Percentiles rank a stretch among this genome's conserved stretches.
These are phyloP conservation scores for Emesis furor DNA, from an alignment of 2,888 invertebrate species.

Conservation along the genomic window DNA sequence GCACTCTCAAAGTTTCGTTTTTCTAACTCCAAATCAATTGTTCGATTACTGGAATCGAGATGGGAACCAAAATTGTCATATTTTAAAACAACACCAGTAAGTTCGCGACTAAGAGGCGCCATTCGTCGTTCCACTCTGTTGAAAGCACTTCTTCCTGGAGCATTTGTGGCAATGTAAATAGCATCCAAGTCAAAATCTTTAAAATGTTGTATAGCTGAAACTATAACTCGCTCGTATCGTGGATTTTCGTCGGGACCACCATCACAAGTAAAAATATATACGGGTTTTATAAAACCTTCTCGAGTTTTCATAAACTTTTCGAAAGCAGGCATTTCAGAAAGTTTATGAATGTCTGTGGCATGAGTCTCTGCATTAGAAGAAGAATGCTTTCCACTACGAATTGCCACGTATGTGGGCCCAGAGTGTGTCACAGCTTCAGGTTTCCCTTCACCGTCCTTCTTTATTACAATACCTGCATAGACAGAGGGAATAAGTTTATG, in stretches of 20 bases:
- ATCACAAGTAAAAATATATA: not conserved
- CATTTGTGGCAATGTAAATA: conserved; percentile 49
- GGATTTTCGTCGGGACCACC: conserved; percentile 30
- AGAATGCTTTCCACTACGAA: conserved; percentile 26
- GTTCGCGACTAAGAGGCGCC: conserved; percentile 61
- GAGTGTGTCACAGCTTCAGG: conserved; percentile 48
- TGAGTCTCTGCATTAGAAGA: conserved; percentile 34
- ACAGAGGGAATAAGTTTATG: conserved; percentile 52
- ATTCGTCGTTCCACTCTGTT: conserved; percentile 61
- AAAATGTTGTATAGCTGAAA: conserved; percentile 62
- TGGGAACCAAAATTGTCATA: conserved; percentile 38
- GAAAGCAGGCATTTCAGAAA: conserved; percentile 39
- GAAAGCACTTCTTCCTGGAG: conserved; percentile 58
- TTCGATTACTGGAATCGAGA: conserved; percentile 42
- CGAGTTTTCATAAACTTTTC: conserved; percentile 29
- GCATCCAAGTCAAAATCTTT: conserved; percentile 70
- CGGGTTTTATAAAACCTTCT: conserved; percentile 1
- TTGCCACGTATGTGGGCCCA: conserved; percentile 39
- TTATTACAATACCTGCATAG: conserved; percentile 38
- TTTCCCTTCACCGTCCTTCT: not conserved
- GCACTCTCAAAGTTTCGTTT: conserved; percentile 45
- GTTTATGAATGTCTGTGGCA: conserved; percentile 39
- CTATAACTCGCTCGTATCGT: conserved; percentile 34
- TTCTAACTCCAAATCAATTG: conserved; percentile 39
- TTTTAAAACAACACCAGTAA: conserved; percentile 17